Evolutionary conservation across 2,797 vertebrate genomes (phyloP).

Genomic region (Chromis chromis): DNA sequence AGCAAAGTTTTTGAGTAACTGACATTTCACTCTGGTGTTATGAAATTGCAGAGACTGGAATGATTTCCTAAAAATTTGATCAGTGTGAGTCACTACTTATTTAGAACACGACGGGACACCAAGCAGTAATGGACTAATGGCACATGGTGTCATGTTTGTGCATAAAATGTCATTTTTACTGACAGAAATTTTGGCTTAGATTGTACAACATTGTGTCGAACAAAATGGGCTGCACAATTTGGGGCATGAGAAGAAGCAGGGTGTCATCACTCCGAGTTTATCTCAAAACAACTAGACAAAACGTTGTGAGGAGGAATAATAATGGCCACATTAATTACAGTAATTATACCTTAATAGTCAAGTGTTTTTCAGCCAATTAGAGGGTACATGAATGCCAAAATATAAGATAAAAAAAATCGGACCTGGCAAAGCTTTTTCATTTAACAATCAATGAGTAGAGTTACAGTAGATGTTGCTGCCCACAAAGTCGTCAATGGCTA

Average conservation of each 20-base stretch:
- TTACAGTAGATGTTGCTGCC: conserved; percentile 21
- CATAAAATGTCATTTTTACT: not conserved
- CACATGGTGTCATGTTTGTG: not conserved
- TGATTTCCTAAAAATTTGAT: not conserved
- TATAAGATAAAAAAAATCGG: conserved; percentile 23
- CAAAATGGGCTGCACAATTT: not conserved
- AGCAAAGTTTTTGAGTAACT: not conserved
- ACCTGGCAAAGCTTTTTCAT: conserved; percentile 17
- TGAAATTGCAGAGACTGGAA: not conserved
- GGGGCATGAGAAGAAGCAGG: not conserved
- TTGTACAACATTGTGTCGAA: conserved; percentile 5
- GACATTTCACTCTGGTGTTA: not conserved
- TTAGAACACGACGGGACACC: conserved; percentile 3
- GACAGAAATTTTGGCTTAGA: not conserved
- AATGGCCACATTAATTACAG: conserved; percentile 8
- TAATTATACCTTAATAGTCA: conserved; percentile 30
- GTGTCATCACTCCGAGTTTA: conserved; percentile 7
- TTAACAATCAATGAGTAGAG: conserved; percentile 20
- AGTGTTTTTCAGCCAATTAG: conserved; percentile 27
- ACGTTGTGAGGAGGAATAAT: conserved; percentile 1
- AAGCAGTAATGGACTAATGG: not conserved
- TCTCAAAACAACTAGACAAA: conserved; percentile 3
- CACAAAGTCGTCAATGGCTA: conserved; percentile 31
- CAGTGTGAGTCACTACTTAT: not conserved
- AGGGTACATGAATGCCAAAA: conserved; percentile 22